These are phyloP conservation scores for Hydroisotoma schaefferi DNA, from an alignment of 2,888 invertebrate genomes.

Conservation along the genomic window DNA sequence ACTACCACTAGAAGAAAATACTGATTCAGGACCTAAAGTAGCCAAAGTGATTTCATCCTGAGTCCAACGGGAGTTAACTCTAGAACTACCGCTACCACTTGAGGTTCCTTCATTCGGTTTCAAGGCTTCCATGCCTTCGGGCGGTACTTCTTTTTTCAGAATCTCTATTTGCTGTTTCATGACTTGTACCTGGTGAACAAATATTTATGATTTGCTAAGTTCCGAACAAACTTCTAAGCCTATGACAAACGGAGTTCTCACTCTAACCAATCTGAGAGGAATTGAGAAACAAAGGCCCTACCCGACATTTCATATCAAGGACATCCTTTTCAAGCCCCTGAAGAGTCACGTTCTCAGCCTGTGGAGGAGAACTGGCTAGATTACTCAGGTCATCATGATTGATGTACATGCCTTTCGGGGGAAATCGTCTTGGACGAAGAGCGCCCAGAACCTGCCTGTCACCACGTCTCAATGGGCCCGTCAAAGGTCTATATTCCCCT, in stretches of 20 bases:
- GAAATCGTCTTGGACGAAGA: conserved; percentile 65
- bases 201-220: neutral
- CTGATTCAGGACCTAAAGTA: conserved; percentile 65
- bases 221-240: neutral
- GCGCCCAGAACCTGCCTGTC: conserved; percentile 48
- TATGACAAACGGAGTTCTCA: neutral
- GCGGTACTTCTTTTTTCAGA: conserved; percentile 67
- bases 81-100: no score
- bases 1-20: neutral
- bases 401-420: conserved; percentile 95
- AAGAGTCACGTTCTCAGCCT: conserved; percentile 77
- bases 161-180: conserved; percentile 89
- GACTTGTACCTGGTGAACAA: conserved; percentile 72
- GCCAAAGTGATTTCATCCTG: conserved; percentile 87
- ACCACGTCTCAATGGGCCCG: conserved; percentile 57
- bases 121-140: conserved; percentile 62
- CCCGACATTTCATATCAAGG: conserved; percentile 91
- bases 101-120: conserved; percentile 59
- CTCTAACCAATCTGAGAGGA: neutral
- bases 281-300: conserved; percentile 59
- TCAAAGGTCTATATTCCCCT: conserved; percentile 73
- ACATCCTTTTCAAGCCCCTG: conserved; percentile 91
- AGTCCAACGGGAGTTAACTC: conserved; percentile 85
- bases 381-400: conserved; percentile 94
- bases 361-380: conserved; percentile 73